These are phyloP conservation scores for Muraenolepis orangiensis DNA, from an alignment of 2,797 vertebrate species.

Conservation along the genomic window DNA sequence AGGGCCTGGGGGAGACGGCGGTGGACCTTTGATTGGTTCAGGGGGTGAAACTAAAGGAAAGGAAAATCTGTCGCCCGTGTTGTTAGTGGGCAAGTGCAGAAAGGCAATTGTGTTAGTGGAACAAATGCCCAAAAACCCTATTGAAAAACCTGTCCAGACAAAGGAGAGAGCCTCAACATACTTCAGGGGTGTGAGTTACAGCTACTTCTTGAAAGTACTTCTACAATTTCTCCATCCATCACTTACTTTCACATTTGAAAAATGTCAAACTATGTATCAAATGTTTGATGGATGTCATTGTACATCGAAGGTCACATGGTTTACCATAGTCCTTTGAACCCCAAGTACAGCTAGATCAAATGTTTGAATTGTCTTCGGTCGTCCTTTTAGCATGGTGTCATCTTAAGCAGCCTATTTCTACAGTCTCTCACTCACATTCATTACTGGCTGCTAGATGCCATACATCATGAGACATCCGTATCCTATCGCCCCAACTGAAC, in stretches of 20 bases:
- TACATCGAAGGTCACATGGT: background rate
- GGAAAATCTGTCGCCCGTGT: background rate
- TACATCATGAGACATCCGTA: background rate
- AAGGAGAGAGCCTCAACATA: background rate
- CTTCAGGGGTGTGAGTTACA: background rate
- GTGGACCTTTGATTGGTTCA: constrained; percentile 46
- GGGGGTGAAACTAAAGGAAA: constrained; percentile 30
- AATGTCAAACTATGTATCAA: background rate
- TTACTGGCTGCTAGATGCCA: background rate
- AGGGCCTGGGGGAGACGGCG: constrained; percentile 45
- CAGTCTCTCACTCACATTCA: background rate
- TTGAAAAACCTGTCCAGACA: background rate
- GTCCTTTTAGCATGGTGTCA: background rate
- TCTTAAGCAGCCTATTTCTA: background rate
- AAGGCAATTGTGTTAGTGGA: background rate
- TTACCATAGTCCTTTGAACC: background rate
- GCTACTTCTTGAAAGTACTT: background rate
- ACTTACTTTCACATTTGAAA: background rate
- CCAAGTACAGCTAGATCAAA: background rate
- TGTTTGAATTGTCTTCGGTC: background rate
- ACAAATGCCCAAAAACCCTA: background rate
- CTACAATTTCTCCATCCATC: background rate
- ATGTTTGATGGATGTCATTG: background rate
- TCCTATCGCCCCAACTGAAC: background rate
- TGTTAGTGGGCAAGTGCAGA: constrained; percentile 18